Evolutionary conservation across 2,888 invertebrate genomes (phyloP).

Genomic region (Blera fallax): DNA sequence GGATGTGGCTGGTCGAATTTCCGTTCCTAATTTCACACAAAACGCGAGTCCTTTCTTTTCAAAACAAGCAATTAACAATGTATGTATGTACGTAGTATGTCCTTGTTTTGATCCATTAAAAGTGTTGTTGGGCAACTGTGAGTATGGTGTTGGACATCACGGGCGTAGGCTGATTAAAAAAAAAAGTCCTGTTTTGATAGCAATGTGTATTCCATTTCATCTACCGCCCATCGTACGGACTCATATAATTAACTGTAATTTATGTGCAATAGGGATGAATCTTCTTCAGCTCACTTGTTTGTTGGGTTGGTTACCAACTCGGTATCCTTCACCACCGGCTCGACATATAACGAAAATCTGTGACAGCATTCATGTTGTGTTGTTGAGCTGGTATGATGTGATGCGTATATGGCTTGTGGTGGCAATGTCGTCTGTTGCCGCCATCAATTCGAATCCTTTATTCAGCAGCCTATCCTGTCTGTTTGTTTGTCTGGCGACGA

Average conservation of each 20-base stretch:
- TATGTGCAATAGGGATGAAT: conserved; percentile 50
- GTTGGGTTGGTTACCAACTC: background rate
- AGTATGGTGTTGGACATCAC: background rate
- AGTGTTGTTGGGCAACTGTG: background rate
- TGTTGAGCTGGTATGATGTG: background rate
- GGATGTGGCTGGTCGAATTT: background rate
- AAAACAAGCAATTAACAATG: conserved; percentile 19
- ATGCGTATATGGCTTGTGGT: background rate
- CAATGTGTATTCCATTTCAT: background rate
- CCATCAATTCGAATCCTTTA: conserved; percentile 33
- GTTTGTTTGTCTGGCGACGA: conserved; percentile 21
- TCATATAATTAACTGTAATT: conserved; percentile 55
- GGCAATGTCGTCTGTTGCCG: background rate
- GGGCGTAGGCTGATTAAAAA: background rate
- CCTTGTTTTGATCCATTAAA: conserved; percentile 11
- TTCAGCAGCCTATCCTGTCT: conserved; percentile 17
- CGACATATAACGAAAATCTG: conserved; percentile 19
- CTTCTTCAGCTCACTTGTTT: conserved; percentile 8
- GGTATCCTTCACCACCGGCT: background rate
- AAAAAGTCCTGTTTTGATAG: background rate
- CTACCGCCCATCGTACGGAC: background rate
- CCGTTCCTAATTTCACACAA: conserved; percentile 2
- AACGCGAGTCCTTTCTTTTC: background rate
- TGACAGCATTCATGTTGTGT: conserved; percentile 1
- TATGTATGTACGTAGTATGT: too few species aligned